Evolutionary conservation across 1,140 invertebrate species (phyloP), one percentile per base, ranked within the genome.

Genomic region (Ceratitis capitata): DNA sequence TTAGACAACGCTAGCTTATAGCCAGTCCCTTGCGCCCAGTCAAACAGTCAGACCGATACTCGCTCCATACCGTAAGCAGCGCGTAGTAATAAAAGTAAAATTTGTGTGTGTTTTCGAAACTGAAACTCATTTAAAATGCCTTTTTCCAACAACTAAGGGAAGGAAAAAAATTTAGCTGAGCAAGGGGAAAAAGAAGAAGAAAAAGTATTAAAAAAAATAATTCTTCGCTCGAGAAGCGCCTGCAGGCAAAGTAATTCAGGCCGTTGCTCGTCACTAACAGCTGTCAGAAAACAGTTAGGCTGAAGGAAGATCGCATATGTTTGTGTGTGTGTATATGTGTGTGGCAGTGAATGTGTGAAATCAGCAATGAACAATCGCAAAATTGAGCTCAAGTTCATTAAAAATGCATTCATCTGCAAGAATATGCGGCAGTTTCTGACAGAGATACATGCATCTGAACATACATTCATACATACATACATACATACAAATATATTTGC

Each of bases 311-410:
- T 45, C 9, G 39, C n/a, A 39, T 42, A 2, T 47, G 39, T 26
- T 12, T 0, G 35, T 45, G 19, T 74, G n/a, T 19, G 1, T 6
- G 19, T 45, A 16, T 45, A 12, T 45, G 35, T 26, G 35, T 78
- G 19, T 45, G n/a, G 35, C 35, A 74, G 39, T 74, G 69, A 74
- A 74, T 74, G 69, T 26, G 39, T 78, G 39, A 78, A 78, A 78
- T 78, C 69, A 45, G 69, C 39, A 78, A 14, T 78, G 69, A 78
- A 78, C 35, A 78, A 78, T 78, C 69, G n/a, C 69, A 78, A 78
- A 78, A 78, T n/a, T 78, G 69, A 78, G 69, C 69, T 78, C 69
- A 78, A 78, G 69, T 78, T 78, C 69, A 78, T 78, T 78, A 78
- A 78, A 78, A 78, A 78, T 78, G 69, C 69, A 78, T 78, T 78